Evolutionary conservation across 2,888 invertebrate species (phyloP).

Genomic region (Euproctis similis): DNA sequence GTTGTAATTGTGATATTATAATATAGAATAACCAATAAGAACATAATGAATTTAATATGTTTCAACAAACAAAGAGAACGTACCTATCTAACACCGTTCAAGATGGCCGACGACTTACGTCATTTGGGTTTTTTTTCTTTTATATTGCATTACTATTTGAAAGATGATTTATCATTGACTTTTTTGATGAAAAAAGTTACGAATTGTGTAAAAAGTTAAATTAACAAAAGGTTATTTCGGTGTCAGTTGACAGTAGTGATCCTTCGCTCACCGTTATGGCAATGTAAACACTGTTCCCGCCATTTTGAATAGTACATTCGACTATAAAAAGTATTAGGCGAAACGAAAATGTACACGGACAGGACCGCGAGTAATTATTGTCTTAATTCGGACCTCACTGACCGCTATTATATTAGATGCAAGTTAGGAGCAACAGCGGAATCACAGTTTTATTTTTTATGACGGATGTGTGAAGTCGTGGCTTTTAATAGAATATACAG

Average conservation of each 20-base stretch:
- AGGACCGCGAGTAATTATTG: conserved; percentile 65
- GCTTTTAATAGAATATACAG: too few species aligned
- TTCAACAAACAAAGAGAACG: conserved; percentile 10
- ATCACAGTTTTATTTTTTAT: too few species aligned
- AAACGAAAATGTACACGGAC: conserved; percentile 49
- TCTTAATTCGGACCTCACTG: conserved; percentile 67
- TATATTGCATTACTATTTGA: conserved; percentile 5
- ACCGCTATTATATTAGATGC: conserved; percentile 49
- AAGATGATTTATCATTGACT: conserved; percentile 1
- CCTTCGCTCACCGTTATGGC: conserved; percentile 15
- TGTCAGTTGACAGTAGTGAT: conserved; percentile 9
- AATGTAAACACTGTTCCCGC: conserved; percentile 31
- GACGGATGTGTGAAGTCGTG: too few species aligned
- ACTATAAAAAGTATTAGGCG: conserved; percentile 65
- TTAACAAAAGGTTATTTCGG: too few species aligned
- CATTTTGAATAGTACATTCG: conserved; percentile 34
- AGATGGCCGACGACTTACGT: conserved; percentile 9
- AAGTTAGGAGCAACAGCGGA: conserved; percentile 34
- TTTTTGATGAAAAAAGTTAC: too few species aligned
- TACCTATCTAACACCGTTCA: conserved; percentile 3
- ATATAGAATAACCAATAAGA: conserved; percentile 13
- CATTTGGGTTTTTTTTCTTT: conserved; percentile 4
- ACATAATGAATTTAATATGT: conserved; percentile 12
- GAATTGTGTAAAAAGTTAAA: too few species aligned
- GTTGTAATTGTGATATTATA: conserved; percentile 10